phyloP scores from a whole-genome alignment of 2,888 invertebrate species.

The Nomada lathburiana region DNA sequence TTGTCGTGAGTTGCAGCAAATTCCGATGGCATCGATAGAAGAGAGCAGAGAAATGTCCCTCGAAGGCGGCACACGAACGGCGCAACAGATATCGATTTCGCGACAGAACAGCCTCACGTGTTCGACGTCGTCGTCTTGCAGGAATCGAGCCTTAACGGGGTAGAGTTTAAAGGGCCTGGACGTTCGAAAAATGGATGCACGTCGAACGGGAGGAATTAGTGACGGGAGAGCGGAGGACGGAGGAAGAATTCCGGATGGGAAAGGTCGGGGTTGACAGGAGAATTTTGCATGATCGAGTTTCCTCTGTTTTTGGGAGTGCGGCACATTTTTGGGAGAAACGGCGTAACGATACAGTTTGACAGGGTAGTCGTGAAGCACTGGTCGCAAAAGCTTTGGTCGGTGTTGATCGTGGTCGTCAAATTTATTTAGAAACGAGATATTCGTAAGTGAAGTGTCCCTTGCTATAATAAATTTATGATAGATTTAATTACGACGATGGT shows the following conservation, averaged over 20 bases:
- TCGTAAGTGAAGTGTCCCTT: no score
- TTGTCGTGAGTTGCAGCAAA: neutral
- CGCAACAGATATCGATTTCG: conserved; percentile 55
- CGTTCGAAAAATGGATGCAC: neutral
- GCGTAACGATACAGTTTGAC: conserved; percentile 24
- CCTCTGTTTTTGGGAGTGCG: neutral
- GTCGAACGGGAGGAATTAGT: neutral
- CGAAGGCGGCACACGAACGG: conserved; percentile 43
- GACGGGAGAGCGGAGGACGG: neutral
- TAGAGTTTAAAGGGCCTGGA: neutral
- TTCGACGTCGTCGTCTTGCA: conserved; percentile 55
- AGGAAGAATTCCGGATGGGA: neutral
- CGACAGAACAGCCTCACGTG: conserved; percentile 36
- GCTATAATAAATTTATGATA: no score
- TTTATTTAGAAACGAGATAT: neutral
- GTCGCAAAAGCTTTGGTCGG: conserved; percentile 27
- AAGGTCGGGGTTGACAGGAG: conserved; percentile 14
- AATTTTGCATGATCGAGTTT: conserved; percentile 13
- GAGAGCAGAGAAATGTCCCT: conserved; percentile 9
- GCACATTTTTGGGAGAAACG: neutral
- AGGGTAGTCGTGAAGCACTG: conserved; percentile 31
- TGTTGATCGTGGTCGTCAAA: conserved; percentile 44
- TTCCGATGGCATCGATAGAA: neutral
- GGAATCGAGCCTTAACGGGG: conserved; percentile 11
- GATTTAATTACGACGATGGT: no score